These are phyloP conservation scores for Anticlea derivata DNA, from an alignment of 2,888 invertebrate species.

Conservation along the genomic window DNA sequence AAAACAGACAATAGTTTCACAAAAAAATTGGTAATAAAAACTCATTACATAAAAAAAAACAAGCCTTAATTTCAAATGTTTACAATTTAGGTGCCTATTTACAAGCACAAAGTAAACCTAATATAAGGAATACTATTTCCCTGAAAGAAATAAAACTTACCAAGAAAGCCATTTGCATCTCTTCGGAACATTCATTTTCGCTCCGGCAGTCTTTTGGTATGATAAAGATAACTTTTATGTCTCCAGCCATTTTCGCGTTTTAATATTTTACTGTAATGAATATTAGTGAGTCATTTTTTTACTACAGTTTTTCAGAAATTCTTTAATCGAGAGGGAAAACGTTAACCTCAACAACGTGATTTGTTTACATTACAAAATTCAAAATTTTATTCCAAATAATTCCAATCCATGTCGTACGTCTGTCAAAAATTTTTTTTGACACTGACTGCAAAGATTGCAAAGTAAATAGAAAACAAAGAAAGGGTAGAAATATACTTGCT, in stretches of 20 bases:
- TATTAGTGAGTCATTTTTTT: no score
- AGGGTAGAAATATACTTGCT: no score
- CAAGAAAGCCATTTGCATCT: slow-evolving; percentile 85
- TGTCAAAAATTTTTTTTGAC: neutral
- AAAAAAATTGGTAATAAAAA: neutral
- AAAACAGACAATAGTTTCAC: slow-evolving; percentile 23
- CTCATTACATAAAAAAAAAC: no score
- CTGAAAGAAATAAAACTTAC: slow-evolving; percentile 62
- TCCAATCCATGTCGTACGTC: neutral
- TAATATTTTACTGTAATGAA: no score
- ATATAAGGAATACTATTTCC: no score
- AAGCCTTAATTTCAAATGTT: no score
- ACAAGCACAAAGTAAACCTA: no score
- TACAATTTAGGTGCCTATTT: no score
- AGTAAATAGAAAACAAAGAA: no score
- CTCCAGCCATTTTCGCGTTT: slow-evolving; percentile 58
- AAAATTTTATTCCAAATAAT: neutral
- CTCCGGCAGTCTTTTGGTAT: slow-evolving; percentile 72
- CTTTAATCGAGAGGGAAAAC: slow-evolving; percentile 8
- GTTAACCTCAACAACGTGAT: slow-evolving; percentile 33
- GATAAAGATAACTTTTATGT: slow-evolving; percentile 79
- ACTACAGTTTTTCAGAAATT: no score
- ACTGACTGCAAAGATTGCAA: no score
- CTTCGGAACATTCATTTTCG: slow-evolving; percentile 82
- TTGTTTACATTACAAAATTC: slow-evolving; percentile 46